Evolutionary conservation across 2,113 vertebrate species (phyloP), one percentile per base, ranked within the genome.

Genomic region (Sinocyclocheilus anshuiensis): DNA sequence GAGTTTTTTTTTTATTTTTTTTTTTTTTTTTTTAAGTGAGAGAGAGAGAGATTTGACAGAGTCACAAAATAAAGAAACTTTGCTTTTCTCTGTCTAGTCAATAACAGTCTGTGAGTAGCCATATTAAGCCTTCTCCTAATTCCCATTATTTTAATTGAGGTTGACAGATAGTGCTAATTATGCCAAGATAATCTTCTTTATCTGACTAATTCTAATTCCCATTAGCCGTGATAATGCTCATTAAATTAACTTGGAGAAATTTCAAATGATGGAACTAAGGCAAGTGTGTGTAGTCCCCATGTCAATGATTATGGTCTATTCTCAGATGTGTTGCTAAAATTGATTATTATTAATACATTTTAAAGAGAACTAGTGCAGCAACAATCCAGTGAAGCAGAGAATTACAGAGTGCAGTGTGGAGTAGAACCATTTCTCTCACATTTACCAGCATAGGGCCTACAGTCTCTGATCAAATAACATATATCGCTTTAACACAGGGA

Each of bases 191-290:
- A 96, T 94, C 94, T 95, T 91, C 94, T 94, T 93, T 92, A 94
- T 95, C 94, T 94, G 92, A 94, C 92, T 94, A 94, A 96, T 95
- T 95, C 95, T 95, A 94, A 95, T 95, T 95, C 94, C 93, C 94
- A 95, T 95, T 96, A 95, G 93, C 93, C 88, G 87, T 91, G 92
- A 94, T 95, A 95, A 95, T 93, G 92, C 93, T 95, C 94, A 95
- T 95, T 94, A 94, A 94, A 45, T 45, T 45, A 45, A 94, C 94
- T 95, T 88, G 91, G 91, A 94, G 93, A 94, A 94, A 94, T 93
- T 92, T 90, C 90, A 92, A 93, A 93, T 94, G 94, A 94, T 93
- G 57, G 13, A 84, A 89, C 81, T 61, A 59, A 69, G 86, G 88
- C 15, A 84, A 84, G 26, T 69, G 24, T 67, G 24, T 67, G 26